phyloP scores from a whole-genome alignment of 2,113 vertebrate genomes.

The Xenopus laevis region DNA sequence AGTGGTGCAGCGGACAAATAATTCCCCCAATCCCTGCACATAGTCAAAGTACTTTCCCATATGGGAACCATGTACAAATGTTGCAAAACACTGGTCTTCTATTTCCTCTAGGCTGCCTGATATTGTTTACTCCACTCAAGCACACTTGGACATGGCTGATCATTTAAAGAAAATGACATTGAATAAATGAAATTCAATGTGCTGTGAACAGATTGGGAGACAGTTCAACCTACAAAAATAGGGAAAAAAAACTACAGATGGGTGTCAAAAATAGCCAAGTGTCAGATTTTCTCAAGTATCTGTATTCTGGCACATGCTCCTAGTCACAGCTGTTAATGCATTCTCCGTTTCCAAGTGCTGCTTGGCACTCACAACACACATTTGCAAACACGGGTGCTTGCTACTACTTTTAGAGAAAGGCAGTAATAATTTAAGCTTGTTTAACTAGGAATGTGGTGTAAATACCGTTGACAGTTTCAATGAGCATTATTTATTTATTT shows the following conservation, averaged over 20 bases:
- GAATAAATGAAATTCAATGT: conserved; percentile 65
- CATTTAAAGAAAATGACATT: too few relatives aligned
- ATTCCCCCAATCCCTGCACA: too few relatives aligned
- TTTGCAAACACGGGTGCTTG: conserved; percentile 59
- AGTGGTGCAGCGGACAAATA: too few relatives aligned
- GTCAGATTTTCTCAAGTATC: conserved; percentile 86
- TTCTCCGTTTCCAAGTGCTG: conserved; percentile 72
- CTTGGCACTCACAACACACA: conserved; percentile 68
- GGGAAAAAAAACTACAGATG: conserved; percentile 80
- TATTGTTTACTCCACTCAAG: too few relatives aligned
- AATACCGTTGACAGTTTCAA: conserved; percentile 42
- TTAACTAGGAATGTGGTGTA: conserved; percentile 39
- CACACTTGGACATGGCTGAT: too few relatives aligned
- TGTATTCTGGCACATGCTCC: conserved; percentile 78
- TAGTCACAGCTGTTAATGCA: conserved; percentile 87
- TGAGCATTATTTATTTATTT: conserved; percentile 16
- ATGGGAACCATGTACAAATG: too few relatives aligned
- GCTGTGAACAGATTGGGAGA: conserved; percentile 86
- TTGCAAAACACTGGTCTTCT: too few relatives aligned
- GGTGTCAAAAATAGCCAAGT: conserved; percentile 93
- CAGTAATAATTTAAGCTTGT: conserved; percentile 43
- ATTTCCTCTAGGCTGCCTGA: too few relatives aligned
- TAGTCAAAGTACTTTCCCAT: too few relatives aligned
- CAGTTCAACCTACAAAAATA: conserved; percentile 66
- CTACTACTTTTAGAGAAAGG: conserved; percentile 55